Conservation (phyloP, 2,888 invertebrate genomes). For the Mesorhabditis belari region DNA sequence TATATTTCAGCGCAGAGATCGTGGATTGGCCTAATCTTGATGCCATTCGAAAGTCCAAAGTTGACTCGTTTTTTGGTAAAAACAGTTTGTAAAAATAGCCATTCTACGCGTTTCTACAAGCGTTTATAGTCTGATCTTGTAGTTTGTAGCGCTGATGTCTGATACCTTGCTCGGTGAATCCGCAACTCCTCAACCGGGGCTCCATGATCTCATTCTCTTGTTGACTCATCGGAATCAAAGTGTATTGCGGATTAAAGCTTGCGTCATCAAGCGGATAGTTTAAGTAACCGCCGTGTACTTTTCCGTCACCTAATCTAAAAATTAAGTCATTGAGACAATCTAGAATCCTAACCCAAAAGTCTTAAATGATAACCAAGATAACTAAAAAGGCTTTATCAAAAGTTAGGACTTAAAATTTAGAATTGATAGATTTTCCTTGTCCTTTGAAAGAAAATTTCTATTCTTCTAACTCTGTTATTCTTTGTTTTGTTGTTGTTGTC, state of each 20-base stretch:
- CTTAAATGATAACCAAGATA: not conserved
- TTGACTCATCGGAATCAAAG: conserved; percentile 29
- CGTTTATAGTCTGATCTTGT: too few species aligned
- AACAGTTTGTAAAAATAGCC: too few species aligned
- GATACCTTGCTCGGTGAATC: conserved; percentile 31
- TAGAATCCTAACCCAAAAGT: not conserved
- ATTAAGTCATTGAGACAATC: not conserved
- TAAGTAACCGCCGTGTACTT: conserved; percentile 38
- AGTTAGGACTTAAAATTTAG: not conserved
- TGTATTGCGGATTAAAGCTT: conserved; percentile 30
- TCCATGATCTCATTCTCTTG: conserved; percentile 37
- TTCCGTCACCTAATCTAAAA: conserved; percentile 38
- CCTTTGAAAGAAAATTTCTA: not conserved
- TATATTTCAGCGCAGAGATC: too few species aligned
- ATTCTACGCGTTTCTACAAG: too few species aligned
- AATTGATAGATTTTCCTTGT: not conserved
- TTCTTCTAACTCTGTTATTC: not conserved
- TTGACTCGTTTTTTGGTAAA: too few species aligned
- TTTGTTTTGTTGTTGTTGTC: too few species aligned
- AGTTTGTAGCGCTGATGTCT: conserved; percentile 1
- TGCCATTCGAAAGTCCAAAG: too few species aligned
- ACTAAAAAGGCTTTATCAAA: not conserved
- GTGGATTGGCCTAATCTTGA: too few species aligned
- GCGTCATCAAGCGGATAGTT: conserved; percentile 35
- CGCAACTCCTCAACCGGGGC: conserved; percentile 31